A percentile compares a stretch with the other conserved stretches of the same genome.
phyloP scores from a whole-genome alignment of 2,113 vertebrate species.

The Telmatochromis brachygnathus region DNA sequence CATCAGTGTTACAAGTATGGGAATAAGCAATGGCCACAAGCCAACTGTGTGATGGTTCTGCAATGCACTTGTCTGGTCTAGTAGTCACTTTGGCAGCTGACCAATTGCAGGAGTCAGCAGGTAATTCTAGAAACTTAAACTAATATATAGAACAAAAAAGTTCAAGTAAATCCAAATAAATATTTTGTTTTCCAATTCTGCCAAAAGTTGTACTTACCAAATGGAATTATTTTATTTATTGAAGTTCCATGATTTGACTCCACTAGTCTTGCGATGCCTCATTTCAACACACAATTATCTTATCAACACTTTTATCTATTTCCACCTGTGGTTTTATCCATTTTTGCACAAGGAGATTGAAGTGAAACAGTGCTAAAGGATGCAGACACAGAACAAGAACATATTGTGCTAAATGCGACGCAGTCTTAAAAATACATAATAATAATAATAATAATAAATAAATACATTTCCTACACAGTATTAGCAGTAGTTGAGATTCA shows the following conservation, averaged over 20 bases:
- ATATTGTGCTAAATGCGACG: accelerated
- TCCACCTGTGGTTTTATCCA: background rate
- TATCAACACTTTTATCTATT: background rate
- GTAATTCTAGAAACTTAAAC: background rate
- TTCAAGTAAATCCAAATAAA: background rate
- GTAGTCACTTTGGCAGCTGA: background rate
- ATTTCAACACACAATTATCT: background rate
- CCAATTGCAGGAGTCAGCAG: background rate
- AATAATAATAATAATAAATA: background rate
- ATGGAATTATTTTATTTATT: background rate
- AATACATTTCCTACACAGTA: background rate
- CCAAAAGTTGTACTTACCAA: background rate
- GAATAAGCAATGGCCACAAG: background rate
- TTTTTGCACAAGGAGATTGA: background rate
- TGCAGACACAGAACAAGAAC: background rate
- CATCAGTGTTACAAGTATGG: background rate
- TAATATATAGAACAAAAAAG: background rate
- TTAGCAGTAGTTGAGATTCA: background rate
- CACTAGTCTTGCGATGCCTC: background rate
- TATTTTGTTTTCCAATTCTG: background rate
- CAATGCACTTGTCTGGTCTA: background rate
- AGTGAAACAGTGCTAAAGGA: background rate
- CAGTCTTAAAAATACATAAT: background rate
- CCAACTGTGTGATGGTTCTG: background rate
- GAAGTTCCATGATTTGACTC: background rate